Conservation (phyloP, 2,113 vertebrate species). For the Anhinga rufa region DNA sequence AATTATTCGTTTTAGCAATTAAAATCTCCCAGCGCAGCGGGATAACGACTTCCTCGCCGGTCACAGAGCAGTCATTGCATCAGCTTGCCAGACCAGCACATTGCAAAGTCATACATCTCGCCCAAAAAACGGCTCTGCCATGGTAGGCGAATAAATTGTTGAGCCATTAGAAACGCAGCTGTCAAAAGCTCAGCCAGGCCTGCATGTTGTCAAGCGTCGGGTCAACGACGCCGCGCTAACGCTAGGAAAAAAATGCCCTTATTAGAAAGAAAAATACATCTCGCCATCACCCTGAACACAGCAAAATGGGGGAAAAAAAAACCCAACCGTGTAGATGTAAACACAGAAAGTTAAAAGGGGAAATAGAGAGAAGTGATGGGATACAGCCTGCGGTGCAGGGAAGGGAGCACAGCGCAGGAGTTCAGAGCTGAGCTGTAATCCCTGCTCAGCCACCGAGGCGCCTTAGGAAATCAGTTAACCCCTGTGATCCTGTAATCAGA, state of each 20-base stretch:
- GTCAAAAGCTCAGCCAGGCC: neutral
- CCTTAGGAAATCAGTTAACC: neutral
- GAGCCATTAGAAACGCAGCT: neutral
- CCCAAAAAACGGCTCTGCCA: neutral
- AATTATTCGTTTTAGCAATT: neutral
- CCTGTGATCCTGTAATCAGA: neutral
- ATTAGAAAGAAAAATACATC: neutral
- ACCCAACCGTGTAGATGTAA: neutral
- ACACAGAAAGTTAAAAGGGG: neutral
- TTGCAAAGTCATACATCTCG: neutral
- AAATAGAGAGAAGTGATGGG: neutral
- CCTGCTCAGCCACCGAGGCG: neutral
- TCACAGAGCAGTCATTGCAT: neutral
- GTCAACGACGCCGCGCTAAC: neutral
- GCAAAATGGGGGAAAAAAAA: neutral
- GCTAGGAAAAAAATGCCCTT: neutral
- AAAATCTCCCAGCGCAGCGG: rapidly evolving
- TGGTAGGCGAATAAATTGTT: neutral
- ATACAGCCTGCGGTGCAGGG: neutral
- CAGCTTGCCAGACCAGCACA: neutral
- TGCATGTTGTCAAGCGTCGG: neutral
- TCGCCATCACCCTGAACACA: neutral
- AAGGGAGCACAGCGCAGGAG: neutral
- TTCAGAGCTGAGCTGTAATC: neutral
- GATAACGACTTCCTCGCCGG: neutral